Percentiles rank a stretch among this genome's conserved stretches.
Conservation (phyloP, 2,888 invertebrate species). For the Epinotia ramella region DNA sequence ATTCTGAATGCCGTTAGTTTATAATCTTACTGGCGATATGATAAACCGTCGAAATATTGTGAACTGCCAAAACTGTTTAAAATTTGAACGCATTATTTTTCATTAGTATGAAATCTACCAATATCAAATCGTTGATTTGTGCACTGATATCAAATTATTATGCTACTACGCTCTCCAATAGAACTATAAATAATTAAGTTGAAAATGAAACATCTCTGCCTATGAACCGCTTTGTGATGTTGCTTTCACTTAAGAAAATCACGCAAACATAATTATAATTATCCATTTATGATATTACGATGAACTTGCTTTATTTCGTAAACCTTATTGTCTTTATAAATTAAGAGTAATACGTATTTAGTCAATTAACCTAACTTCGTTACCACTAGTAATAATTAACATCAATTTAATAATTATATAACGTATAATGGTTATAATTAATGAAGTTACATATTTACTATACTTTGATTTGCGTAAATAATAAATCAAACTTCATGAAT, state of each 20-base stretch:
- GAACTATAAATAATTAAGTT: background rate
- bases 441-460: background rate
- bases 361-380: background rate
- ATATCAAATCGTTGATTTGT: too few relatives aligned
- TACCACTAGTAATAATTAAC: background rate
- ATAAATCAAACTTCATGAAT: conserved; percentile 4
- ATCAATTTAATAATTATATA: too few relatives aligned
- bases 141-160: too few relatives aligned
- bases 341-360: background rate
- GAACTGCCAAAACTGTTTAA: too few relatives aligned
- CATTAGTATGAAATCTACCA: too few relatives aligned
- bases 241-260: conserved; percentile 12
- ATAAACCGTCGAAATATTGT: too few relatives aligned
- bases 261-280: conserved; percentile 21
- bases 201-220: background rate
- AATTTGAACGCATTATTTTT: too few relatives aligned
- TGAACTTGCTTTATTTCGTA: background rate
- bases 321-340: background rate
- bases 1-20: too few relatives aligned
- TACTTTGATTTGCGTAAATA: conserved; percentile 9
- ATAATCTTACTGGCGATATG: too few relatives aligned
- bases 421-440: too few relatives aligned
- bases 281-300: background rate
- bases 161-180: too few relatives aligned
- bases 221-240: background rate